Evolutionary conservation across 1,140 invertebrate genomes (phyloP).

Genomic region (Hylaeus volcanicus): DNA sequence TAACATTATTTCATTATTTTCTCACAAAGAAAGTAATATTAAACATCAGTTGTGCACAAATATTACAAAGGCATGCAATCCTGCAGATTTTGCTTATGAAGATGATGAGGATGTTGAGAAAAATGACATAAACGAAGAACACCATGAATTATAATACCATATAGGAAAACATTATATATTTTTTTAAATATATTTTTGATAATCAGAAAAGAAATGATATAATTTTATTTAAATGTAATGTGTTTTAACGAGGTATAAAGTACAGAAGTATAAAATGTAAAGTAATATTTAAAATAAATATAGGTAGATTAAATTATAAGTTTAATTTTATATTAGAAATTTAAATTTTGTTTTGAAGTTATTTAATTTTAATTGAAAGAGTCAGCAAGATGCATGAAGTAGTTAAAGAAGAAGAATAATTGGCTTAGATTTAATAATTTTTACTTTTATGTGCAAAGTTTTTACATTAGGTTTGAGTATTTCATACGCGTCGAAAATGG

Average conservation of each 20-base stretch:
- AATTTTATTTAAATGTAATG: not conserved
- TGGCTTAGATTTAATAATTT: too few species aligned
- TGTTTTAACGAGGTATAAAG: not conserved
- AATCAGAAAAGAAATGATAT: not conserved
- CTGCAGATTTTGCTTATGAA: constrained; percentile 42
- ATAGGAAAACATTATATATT: not conserved
- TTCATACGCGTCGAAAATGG: too few species aligned
- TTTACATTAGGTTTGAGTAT: too few species aligned
- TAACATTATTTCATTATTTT: constrained; percentile 79
- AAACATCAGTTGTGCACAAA: constrained; percentile 56
- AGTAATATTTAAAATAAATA: constrained; percentile 4
- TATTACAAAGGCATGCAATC: constrained; percentile 50
- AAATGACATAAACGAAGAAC: constrained; percentile 16
- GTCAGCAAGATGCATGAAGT: not conserved
- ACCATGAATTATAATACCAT: constrained; percentile 32
- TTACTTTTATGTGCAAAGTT: not conserved
- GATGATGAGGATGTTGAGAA: constrained; percentile 2
- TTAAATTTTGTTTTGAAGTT: not conserved
- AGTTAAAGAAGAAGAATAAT: not conserved
- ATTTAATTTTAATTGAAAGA: not conserved
- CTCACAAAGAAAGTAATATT: constrained; percentile 51
- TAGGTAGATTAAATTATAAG: not conserved
- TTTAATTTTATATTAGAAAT: not conserved
- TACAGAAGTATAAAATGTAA: not conserved
- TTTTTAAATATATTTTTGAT: constrained; percentile 31